phyloP scores from a whole-genome alignment of 2,888 invertebrate species.

The Yponomeuta plumbellus region DNA sequence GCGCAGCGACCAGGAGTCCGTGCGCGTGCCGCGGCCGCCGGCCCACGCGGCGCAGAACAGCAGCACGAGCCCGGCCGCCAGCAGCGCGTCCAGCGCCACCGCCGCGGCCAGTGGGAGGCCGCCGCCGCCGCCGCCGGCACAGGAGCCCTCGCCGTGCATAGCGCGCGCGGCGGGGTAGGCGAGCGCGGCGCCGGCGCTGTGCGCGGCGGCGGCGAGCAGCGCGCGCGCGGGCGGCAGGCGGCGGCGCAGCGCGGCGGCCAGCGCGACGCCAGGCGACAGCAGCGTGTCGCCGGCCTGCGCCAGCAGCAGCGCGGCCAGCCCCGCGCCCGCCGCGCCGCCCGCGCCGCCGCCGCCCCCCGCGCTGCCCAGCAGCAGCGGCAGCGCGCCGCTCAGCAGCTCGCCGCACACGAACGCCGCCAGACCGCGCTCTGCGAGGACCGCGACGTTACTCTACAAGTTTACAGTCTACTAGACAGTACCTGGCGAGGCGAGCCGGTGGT shows the following conservation, averaged over 20 bases:
- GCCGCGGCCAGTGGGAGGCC: constrained; percentile 28
- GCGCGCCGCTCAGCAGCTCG: constrained; percentile 80
- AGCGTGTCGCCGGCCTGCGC: constrained; percentile 78
- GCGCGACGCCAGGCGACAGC: constrained; percentile 85
- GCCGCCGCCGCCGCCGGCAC: constrained; percentile 51
- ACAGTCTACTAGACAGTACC: too few species aligned
- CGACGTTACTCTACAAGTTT: too few species aligned
- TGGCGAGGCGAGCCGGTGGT: too few species aligned
- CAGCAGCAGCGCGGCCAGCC: background rate
- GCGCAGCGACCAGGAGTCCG: constrained; percentile 80
- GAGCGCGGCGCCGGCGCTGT: constrained; percentile 79
- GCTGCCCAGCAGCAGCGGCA: constrained; percentile 83
- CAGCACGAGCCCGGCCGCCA: constrained; percentile 79
- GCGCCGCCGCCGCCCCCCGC: constrained; percentile 71
- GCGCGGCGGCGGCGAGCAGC: too few species aligned
- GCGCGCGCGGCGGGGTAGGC: constrained; percentile 42
- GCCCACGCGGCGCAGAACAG: constrained; percentile 85
- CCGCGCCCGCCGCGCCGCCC: constrained; percentile 13
- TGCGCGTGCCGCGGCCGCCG: constrained; percentile 75
- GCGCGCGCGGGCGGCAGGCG: constrained; percentile 73
- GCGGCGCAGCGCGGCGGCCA: constrained; percentile 79
- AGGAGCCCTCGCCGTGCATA: constrained; percentile 40
- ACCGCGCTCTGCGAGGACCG: too few species aligned
- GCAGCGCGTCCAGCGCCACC: constrained; percentile 71
- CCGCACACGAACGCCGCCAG: constrained; percentile 60